Base-by-base conservation (phyloP, 2,888 invertebrate genomes). In the Prostheceraeus crozeri region DNA sequence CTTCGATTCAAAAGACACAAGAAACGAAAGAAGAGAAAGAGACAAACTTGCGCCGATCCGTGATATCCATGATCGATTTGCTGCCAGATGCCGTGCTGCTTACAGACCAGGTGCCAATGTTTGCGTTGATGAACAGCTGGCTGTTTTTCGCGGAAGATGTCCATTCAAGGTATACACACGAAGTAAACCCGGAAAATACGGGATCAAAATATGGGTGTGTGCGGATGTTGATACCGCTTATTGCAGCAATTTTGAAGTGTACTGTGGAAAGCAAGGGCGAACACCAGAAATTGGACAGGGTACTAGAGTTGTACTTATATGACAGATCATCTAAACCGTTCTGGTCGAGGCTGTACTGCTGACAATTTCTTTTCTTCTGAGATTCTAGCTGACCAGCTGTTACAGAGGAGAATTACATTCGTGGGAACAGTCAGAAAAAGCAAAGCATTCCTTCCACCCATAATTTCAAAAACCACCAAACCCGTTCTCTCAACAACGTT, bases 401-500 rank as follows among this genome's bases (percentile, higher is more conserved):
- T 33, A 33, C 33, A n/a, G 33, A 8, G 33, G n/a, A 10, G n/a
- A 33, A 10, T 10, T n/a, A 33, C 33, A 11, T 33, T 10, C 33
- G 10, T 33, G 10, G 33, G 33, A n/a, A 33, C 33, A 33, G 33
- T n/a, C n/a, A 10, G 33, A 11, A 33, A 33, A 33, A 33, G 10
- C n/a, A 33, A 33, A 33, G 10, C 33, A 33, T 40, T 40, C 19
- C 40, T 40, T 6, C 40, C 40, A 40, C 14, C 40, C 14, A 40
- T 6, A 16, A 40, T 40, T 48, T 28, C 48, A 48, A 48, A 28
- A 30, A 48, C 25, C 27, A 48, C 48, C 25, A 48, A 48, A 48
- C 48, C 48, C 28, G 48, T 48, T 48, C 28, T 48, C 27, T 28
- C 27, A 23, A 48, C 48, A 48, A 48, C 48, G 28, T 48, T 48